Evolutionary conservation across 2,888 invertebrate genomes (phyloP).

Genomic region (Nymphalis c-album): DNA sequence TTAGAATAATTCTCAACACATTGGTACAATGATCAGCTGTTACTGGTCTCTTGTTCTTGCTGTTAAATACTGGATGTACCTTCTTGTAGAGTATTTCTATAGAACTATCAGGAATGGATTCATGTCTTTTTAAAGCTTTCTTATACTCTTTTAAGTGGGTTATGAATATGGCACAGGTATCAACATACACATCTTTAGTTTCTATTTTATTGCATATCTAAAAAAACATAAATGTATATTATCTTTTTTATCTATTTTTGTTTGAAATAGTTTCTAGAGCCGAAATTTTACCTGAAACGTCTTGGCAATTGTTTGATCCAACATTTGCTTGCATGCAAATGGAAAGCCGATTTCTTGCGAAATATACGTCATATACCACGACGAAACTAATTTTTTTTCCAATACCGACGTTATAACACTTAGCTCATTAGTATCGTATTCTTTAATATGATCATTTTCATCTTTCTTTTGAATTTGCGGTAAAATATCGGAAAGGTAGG

Average conservation of each 20-base stretch:
- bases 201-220: constrained; percentile 75
- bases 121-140: constrained; percentile 81
- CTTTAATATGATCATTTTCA: constrained; percentile 49
- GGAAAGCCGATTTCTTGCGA: constrained; percentile 77
- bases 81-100: constrained; percentile 78
- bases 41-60: constrained; percentile 60
- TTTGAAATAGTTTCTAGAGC: background rate
- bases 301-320: constrained; percentile 76
- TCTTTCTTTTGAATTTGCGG: constrained; percentile 47
- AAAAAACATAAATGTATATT: constrained; percentile 6
- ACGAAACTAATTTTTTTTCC: constrained; percentile 71
- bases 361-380: constrained; percentile 74
- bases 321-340: constrained; percentile 75
- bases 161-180: constrained; percentile 77
- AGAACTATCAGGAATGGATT: constrained; percentile 65
- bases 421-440: constrained; percentile 73
- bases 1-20: constrained; percentile 80
- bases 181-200: constrained; percentile 70
- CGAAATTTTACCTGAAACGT: constrained; percentile 64
- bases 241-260: too few species aligned
- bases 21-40: constrained; percentile 82
- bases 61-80: constrained; percentile 58
- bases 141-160: constrained; percentile 84
- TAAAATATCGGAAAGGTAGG: constrained; percentile 48
- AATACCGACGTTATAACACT: constrained; percentile 74